A percentile compares a stretch with the other conserved stretches of the same genome.
phyloP scores from a whole-genome alignment of 1,140 invertebrate species.

The Hesperophylax magnus region DNA sequence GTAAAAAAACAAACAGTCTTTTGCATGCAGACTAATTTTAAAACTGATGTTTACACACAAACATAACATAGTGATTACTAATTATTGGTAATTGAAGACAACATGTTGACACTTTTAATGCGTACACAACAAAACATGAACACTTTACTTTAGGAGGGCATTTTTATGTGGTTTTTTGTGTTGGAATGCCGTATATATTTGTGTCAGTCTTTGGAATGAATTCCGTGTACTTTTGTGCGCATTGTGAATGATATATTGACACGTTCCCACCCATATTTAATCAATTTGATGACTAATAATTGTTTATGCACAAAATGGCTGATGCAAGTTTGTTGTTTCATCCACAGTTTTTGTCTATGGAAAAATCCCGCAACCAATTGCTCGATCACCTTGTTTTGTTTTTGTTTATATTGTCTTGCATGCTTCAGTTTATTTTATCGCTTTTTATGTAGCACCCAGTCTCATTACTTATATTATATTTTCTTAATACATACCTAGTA shows the following conservation, averaged over 20 bases:
- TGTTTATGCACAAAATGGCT: constrained; percentile 34
- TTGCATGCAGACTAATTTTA: too few species aligned
- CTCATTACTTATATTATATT: too few species aligned
- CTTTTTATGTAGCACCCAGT: not conserved
- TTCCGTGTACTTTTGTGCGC: not conserved
- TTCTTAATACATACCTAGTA: too few species aligned
- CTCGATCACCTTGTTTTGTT: not conserved
- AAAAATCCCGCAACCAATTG: constrained; percentile 12
- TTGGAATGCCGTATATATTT: constrained; percentile 33
- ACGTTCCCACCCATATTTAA: not conserved
- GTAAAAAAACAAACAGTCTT: too few species aligned
- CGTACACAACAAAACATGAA: too few species aligned
- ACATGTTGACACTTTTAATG: too few species aligned
- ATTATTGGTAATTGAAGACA: too few species aligned
- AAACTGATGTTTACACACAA: too few species aligned
- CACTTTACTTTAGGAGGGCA: constrained; percentile 30
- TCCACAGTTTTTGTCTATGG: constrained; percentile 18
- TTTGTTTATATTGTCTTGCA: not conserved
- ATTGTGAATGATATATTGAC: not conserved
- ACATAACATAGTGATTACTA: too few species aligned
- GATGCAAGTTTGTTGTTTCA: constrained; percentile 32
- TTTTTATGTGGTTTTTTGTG: constrained; percentile 30
- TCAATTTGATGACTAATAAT: not conserved
- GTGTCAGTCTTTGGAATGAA: constrained; percentile 8
- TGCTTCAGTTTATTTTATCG: constrained; percentile 8